Evolutionary conservation across 2,113 vertebrate species (phyloP).

Genomic region (Stigmatopora nigra): DNA sequence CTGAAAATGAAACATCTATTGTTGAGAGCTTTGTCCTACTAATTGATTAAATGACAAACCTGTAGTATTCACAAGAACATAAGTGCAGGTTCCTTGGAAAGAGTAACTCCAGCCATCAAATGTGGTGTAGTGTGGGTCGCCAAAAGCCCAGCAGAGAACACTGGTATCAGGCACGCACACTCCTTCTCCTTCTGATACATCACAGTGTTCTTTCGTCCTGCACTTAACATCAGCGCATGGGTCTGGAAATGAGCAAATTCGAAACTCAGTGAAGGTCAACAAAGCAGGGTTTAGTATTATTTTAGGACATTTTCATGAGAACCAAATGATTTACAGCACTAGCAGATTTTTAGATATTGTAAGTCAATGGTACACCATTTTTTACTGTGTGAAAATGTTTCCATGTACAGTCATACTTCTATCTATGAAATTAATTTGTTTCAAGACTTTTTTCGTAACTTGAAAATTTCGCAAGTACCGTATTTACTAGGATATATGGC

Average conservation of each 20-base stretch:
- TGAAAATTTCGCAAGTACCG: too few relatives aligned
- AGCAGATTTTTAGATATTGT: not conserved
- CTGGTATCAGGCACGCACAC: slow-evolving; percentile 14
- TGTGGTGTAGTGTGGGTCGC: slow-evolving; percentile 22
- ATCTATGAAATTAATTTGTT: too few relatives aligned
- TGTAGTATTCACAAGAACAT: slow-evolving; percentile 29
- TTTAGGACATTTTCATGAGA: not conserved
- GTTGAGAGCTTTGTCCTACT: not conserved
- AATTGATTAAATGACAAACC: slow-evolving; percentile 1
- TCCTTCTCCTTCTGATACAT: slow-evolving; percentile 9
- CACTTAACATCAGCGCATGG: slow-evolving; percentile 14
- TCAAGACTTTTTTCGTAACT: too few relatives aligned
- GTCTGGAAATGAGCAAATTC: slow-evolving; percentile 13
- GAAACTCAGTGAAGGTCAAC: too few relatives aligned
- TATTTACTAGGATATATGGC: too few relatives aligned
- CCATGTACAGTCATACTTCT: too few relatives aligned
- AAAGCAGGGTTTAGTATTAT: not conserved
- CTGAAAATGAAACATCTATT: not conserved
- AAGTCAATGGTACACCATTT: not conserved
- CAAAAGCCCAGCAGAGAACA: slow-evolving; percentile 11
- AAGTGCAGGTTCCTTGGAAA: slow-evolving; percentile 34
- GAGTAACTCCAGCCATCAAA: slow-evolving; percentile 12
- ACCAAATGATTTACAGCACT: too few relatives aligned
- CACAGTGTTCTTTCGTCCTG: slow-evolving; percentile 22
- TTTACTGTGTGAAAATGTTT: not conserved